These are phyloP conservation scores for Iguana delicatissima DNA, from an alignment of 2,797 vertebrate species.

Conservation along the genomic window DNA sequence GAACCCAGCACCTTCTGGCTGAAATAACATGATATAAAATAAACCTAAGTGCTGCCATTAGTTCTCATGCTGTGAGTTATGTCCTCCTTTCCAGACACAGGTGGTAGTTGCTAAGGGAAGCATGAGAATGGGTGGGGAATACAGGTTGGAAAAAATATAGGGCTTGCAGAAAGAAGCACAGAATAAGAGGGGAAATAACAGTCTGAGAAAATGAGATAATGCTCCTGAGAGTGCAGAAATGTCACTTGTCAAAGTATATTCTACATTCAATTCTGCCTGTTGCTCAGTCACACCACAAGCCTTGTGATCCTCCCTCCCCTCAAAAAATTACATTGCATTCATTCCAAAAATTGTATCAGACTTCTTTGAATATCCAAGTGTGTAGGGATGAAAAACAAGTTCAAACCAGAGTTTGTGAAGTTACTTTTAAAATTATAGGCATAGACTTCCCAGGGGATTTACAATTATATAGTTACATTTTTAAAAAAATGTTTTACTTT, in stretches of 20 bases:
- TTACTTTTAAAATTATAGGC: not conserved
- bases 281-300: not conserved
- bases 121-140: conserved; percentile 9
- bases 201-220: conserved; percentile 17
- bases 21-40: not conserved
- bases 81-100: not conserved
- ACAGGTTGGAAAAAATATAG: conserved; percentile 18
- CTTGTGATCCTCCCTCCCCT: not conserved
- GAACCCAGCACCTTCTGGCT: not conserved
- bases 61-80: not conserved
- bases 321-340: not conserved
- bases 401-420: not conserved
- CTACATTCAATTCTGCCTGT: not conserved
- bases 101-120: conserved; percentile 11
- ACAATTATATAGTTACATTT: not conserved
- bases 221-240: conserved; percentile 22
- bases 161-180: conserved; percentile 7
- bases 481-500: not conserved
- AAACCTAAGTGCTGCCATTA: not conserved
- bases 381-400: not conserved
- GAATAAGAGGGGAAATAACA: conserved; percentile 22
- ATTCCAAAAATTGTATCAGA: not conserved
- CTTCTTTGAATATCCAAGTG: not conserved
- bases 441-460: not conserved
- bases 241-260: conserved; percentile 31